Conservation (phyloP, 2,113 vertebrate species). For the Eulacestoma nigropectus region DNA sequence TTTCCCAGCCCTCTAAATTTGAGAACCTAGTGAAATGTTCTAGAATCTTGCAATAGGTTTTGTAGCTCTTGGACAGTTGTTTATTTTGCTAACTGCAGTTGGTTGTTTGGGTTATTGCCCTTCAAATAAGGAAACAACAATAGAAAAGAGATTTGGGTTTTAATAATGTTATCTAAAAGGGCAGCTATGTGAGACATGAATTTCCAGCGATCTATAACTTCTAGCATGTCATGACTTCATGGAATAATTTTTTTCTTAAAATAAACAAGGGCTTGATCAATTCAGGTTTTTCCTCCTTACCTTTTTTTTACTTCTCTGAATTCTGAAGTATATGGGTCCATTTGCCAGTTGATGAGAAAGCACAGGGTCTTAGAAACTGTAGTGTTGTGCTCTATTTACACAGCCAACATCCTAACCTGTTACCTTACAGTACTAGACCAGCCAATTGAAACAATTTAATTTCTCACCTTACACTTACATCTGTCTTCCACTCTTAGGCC, state of each 20-base stretch:
- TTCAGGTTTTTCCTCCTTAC: not conserved
- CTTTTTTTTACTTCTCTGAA: not conserved
- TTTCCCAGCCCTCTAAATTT: not conserved
- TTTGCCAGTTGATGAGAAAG: not conserved
- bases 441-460: not conserved
- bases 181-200: not conserved
- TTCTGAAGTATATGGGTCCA: not conserved
- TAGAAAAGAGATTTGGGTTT: not conserved
- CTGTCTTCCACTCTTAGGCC: not conserved
- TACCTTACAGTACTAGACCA: not conserved
- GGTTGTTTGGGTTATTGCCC: not conserved
- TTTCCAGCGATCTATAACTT: not conserved
- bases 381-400: not conserved
- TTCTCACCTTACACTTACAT: not conserved
- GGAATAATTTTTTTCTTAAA: not conserved
- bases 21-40: not conserved
- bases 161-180: not conserved
- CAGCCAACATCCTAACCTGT: not conserved
- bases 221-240: not conserved
- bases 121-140: not conserved
- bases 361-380: not conserved
- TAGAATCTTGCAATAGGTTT: not conserved
- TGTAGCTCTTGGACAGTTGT: not conserved
- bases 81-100: not conserved
- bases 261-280: not conserved